Percentiles rank a stretch among this genome's conserved stretches.
Conservation (phyloP, 1,140 invertebrate species). For the Platyura marginata region DNA sequence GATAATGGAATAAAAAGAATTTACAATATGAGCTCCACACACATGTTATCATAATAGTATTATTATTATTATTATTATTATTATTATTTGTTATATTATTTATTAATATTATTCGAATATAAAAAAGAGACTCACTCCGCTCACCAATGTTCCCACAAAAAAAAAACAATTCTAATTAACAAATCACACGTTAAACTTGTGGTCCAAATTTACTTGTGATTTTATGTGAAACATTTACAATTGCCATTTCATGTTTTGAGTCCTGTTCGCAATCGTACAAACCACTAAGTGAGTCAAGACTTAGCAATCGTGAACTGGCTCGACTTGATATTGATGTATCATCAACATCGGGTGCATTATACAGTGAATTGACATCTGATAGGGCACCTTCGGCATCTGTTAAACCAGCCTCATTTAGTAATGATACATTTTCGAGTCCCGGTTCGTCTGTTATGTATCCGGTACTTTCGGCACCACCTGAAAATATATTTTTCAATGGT, state of each 20-base stretch:
- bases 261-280: conserved; percentile 50
- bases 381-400: conserved; percentile 70
- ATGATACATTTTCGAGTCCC: conserved; percentile 60
- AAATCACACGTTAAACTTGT: not conserved
- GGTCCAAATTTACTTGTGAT: conserved; percentile 24
- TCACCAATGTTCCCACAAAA: too few species aligned
- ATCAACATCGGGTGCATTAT: conserved; percentile 51
- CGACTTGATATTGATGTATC: conserved; percentile 59
- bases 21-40: too few species aligned
- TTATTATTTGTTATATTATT: too few species aligned
- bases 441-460: conserved; percentile 70
- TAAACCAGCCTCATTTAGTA: conserved; percentile 66
- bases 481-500: conserved; percentile 15
- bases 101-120: too few species aligned
- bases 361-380: conserved; percentile 71
- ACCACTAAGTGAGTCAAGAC: conserved; percentile 56
- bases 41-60: too few species aligned
- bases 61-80: too few species aligned
- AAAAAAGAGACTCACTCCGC: too few species aligned
- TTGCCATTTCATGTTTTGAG: conserved; percentile 24
- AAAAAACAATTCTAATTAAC: too few species aligned
- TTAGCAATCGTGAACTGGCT: conserved; percentile 58
- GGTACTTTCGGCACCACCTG: conserved; percentile 47
- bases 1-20: too few species aligned
- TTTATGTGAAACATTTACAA: conserved; percentile 24